phyloP scores from a whole-genome alignment of 2,888 invertebrate species.

The Oxytorus armatus region DNA sequence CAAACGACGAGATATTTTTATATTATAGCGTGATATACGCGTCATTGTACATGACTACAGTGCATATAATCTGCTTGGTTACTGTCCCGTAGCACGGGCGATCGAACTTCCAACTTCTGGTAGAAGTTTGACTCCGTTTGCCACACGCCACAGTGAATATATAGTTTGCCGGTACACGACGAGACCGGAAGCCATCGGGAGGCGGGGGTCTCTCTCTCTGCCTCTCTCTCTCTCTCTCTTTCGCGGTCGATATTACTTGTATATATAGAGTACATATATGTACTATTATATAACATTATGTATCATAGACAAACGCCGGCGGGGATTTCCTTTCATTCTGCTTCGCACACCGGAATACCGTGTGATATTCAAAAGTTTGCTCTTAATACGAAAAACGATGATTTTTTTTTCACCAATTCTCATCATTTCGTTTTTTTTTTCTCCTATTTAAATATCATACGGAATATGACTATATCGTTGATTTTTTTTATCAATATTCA shows the following conservation, averaged over 20 bases:
- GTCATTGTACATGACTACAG: not conserved
- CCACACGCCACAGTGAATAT: conserved; percentile 15
- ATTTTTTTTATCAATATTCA: too few relatives aligned
- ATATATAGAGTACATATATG: conserved; percentile 13
- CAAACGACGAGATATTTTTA: too few relatives aligned
- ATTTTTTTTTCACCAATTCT: too few relatives aligned
- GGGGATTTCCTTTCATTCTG: conserved; percentile 46
- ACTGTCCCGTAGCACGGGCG: conserved; percentile 23
- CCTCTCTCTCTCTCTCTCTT: too few relatives aligned
- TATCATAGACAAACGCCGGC: conserved; percentile 4
- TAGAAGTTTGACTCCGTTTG: conserved; percentile 40
- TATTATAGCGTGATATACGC: too few relatives aligned
- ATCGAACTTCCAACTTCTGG: conserved; percentile 59
- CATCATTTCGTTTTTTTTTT: too few relatives aligned
- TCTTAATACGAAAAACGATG: too few relatives aligned
- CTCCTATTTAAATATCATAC: too few relatives aligned
- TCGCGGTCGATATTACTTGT: conserved; percentile 56
- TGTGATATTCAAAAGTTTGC: not conserved
- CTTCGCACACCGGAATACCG: not conserved
- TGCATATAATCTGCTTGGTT: conserved; percentile 48
- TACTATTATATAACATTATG: not conserved
- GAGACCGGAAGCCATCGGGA: conserved; percentile 60
- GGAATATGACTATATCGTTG: too few relatives aligned
- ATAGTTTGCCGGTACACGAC: conserved; percentile 42
- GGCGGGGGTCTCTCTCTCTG: too few relatives aligned